Base-by-base conservation (phyloP, 2,888 invertebrate species). In the Brenthis daphne region DNA sequence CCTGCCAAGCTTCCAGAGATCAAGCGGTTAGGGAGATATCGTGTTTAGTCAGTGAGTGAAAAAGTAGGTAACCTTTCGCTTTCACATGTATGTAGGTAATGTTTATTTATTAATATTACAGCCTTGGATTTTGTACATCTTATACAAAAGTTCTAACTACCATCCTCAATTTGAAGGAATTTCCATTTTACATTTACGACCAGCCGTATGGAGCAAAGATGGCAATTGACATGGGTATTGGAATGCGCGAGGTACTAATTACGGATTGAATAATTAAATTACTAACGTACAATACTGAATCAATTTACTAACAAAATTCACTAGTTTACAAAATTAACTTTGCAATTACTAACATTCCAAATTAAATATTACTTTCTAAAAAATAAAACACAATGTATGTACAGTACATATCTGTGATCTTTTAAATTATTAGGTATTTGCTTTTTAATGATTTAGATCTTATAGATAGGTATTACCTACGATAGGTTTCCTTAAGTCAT, bases 181-280 rank as follows among this genome's bases (percentile, higher is more conserved):
- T 43, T 0, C 96, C 97, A 0, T 90, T 97, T 50, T 98, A 98
- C 82, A 96, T 98, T 71, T 96, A 97, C 79, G 96, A 96, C 33
- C 98, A 98, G 85, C 98, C 98, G 0, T 98, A 98, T 84, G 98
- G 98, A 20, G 98, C 98, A 1, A 98, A 98, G 90, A 98, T 98
- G 97, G 96, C 97, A 0, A 95, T 96, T 0, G 97, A 97, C 79
- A 97, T 98, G 84, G 97, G 96, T 11, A 83, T 93, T 79, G 82
- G 88, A 66, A 92, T 95, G 83, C 81, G 89, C 68, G 89, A 94
- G 86, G 95, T 95, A 72, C 20, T 47, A 43, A 61, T 16, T 47
- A n/a, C 16, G 3, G n/a, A 33, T 53, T 60, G 33, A 53, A 43
- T 66, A 29, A 43, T 54, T 57, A 24, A 66, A 8, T 11, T 50